These are phyloP conservation scores for Bimastos eiseni DNA, from an alignment of 2,888 invertebrate species.

Conservation along the genomic window DNA sequence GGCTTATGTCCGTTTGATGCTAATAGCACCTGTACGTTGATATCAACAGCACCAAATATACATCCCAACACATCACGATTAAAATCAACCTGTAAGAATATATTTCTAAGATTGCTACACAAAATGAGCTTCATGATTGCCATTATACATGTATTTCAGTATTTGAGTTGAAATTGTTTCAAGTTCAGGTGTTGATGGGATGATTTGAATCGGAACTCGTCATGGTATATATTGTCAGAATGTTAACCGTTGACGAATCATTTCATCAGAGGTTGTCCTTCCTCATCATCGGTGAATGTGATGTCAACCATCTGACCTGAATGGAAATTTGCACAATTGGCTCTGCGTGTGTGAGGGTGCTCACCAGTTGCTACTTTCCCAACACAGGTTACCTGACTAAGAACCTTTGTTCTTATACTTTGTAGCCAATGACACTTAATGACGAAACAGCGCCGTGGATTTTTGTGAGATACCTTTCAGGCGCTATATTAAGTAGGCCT, in stretches of 20 bases:
- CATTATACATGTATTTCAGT: neutral
- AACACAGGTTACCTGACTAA: neutral
- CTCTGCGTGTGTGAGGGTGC: neutral
- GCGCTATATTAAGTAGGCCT: neutral
- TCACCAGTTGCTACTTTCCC: neutral
- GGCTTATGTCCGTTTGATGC: neutral
- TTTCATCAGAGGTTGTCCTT: neutral
- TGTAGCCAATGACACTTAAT: neutral
- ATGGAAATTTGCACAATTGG: neutral
- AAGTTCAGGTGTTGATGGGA: too few species aligned
- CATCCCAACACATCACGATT: too few species aligned
- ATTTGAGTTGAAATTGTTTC: neutral
- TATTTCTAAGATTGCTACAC: neutral
- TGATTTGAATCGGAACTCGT: too few species aligned
- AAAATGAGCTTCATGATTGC: neutral
- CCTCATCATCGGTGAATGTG: neutral
- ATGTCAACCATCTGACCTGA: neutral
- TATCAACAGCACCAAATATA: too few species aligned
- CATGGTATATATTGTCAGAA: neutral
- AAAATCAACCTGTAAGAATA: neutral
- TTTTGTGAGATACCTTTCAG: too few species aligned
- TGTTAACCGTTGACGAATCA: neutral
- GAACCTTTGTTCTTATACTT: neutral
- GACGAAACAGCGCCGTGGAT: neutral
- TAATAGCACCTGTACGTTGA: neutral